A percentile compares a stretch with the other conserved stretches of the same genome.
Conservation (phyloP, 2,797 vertebrate genomes). For the Mormyrops attenuatus region DNA sequence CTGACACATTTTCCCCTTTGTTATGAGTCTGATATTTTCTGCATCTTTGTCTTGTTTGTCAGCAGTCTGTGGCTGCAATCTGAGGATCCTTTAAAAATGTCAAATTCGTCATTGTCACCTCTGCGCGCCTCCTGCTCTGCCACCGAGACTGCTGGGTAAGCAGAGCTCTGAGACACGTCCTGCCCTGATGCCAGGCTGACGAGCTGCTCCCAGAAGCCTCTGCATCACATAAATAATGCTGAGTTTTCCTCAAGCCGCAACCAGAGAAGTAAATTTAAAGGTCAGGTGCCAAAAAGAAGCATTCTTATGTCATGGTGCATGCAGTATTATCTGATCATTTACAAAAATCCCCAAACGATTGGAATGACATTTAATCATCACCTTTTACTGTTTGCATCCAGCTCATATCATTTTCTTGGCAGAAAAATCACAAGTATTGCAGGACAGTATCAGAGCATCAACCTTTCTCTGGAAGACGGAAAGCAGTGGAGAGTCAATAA, state of each 20-base stretch:
- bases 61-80: slow-evolving; percentile 12
- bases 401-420: background rate
- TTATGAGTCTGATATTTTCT: slow-evolving; percentile 27
- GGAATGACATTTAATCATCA: background rate
- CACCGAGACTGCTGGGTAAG: background rate
- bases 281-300: background rate
- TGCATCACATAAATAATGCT: background rate
- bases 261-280: slow-evolving; percentile 3
- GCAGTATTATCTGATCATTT: background rate
- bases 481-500: background rate
- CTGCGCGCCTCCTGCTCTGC: background rate
- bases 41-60: slow-evolving; percentile 26
- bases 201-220: background rate
- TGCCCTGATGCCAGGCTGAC: background rate
- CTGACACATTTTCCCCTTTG: slow-evolving; percentile 22
- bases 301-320: background rate
- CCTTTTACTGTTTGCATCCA: background rate
- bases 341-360: background rate
- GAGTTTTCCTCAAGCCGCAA: slow-evolving; percentile 1
- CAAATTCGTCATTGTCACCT: slow-evolving; percentile 15
- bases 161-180: background rate
- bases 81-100: slow-evolving; percentile 21
- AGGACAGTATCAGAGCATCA: background rate
- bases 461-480: background rate
- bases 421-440: background rate